A percentile compares a stretch with the other conserved stretches of the same genome.
These are phyloP conservation scores for Epinephelus awoara DNA, from an alignment of 2,797 vertebrate genomes.

Conservation along the genomic window DNA sequence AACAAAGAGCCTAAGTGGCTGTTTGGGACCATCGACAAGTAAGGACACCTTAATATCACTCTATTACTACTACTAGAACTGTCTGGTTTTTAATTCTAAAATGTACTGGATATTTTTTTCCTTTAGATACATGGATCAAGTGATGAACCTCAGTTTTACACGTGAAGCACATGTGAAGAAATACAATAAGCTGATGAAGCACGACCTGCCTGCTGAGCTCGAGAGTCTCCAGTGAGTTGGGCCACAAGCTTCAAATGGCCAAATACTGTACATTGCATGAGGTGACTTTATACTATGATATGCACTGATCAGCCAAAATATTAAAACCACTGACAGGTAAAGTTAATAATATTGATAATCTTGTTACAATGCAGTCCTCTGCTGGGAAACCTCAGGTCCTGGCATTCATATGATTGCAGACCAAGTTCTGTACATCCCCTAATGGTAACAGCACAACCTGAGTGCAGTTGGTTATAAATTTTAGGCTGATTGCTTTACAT, in stretches of 20 bases:
- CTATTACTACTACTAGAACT: neutral
- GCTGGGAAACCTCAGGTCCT: too few species aligned
- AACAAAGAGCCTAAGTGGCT: constrained; percentile 97
- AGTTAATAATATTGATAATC: too few species aligned
- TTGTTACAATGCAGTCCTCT: too few species aligned
- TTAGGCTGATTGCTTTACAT: too few species aligned
- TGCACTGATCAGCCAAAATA: too few species aligned
- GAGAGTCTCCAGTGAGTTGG: constrained; percentile 88
- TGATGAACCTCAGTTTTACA: constrained; percentile 87
- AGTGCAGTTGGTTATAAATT: too few species aligned
- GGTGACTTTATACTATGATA: too few species aligned
- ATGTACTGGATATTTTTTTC: neutral
- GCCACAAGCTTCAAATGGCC: too few species aligned
- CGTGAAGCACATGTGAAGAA: constrained; percentile 87
- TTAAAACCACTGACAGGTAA: neutral
- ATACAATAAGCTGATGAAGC: constrained; percentile 88
- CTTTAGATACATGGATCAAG: constrained; percentile 93
- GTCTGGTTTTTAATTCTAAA: neutral
- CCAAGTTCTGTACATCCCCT: too few species aligned
- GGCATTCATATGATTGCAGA: too few species aligned
- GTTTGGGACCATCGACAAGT: constrained; percentile 93
- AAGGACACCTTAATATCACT: constrained; percentile 29
- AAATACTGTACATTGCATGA: neutral
- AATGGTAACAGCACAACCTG: too few species aligned
- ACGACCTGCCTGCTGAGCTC: constrained; percentile 90